Base-by-base conservation (phyloP, 2,888 invertebrate genomes). In the Lottia gigantea region DNA sequence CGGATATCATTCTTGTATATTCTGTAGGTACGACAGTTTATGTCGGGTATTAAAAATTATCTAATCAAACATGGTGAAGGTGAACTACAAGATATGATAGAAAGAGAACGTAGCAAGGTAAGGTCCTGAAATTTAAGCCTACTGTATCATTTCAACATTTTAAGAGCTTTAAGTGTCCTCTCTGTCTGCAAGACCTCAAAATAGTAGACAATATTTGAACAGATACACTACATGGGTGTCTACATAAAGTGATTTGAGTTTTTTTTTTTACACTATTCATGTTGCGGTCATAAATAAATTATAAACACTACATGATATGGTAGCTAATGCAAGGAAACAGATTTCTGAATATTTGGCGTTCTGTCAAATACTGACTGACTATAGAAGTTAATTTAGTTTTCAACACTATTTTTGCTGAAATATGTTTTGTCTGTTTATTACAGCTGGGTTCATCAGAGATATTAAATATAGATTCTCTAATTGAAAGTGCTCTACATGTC, bases 11-110 rank as follows among this genome's bases (percentile, higher is more conserved):
- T n/a, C 26, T 7, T 66, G 31, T 45, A 31, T 55, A 46, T 49
- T 23, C 66, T 79, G 8, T 74, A 89, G 88, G 87, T 97, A 91
- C 92, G 97, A 0, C 97, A 97, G 88, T 98, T 98, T 87, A 97
- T 98, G 95, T 97, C 95, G 19, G 98, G 97, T 70, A 97, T 98
- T 93, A 98, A 98, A 89, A 98, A 98, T 89, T 98, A 97, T 89
- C 91, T 98, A 73, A 95, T 97, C 46, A 97, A 97, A 85, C 96
- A 97, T 83, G 97, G 97, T 23, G 97, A 98, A 87, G 93, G 94
- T 74, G 95, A 95, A 81, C 95, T 98, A 86, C 95, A 95, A 86
- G 93, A 93, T 80, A 93, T 97, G 87, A 95, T 98, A 64, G 95
- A 96, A 88, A 92, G 93, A 82, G 95, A 95, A 87, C 91, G 95